Base-by-base conservation (phyloP, 92 coral and sea anemone species). In the Pocillopora meandrina region DNA sequence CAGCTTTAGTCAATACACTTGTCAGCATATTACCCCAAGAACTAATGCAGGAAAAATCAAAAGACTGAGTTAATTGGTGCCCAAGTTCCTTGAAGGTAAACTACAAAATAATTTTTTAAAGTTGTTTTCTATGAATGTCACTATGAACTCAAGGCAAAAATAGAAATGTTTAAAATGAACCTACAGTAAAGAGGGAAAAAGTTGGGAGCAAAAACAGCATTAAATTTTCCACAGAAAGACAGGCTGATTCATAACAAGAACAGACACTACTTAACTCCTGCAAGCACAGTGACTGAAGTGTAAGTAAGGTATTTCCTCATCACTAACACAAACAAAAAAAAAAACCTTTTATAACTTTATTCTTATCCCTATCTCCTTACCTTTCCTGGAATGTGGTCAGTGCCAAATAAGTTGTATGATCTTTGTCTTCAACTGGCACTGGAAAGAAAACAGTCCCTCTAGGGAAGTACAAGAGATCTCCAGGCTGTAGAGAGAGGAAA, bases 391-490 rank as follows among this genome's bases (percentile, higher is more conserved):
- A 96, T 1, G 94, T 89, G 68, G 95, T 91, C 56, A 96, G 34
- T 55, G 95, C 81, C 60, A 96, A 78, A 62, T 92, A 93, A 6
- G 93, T 90, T 13, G 98, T 87, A 69, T 94, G 94, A 16, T 71
- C 52, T 58, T 88, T 88, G 9, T 79, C 93, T 13, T 87, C 88
- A 12, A 87, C 76, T 13, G 95, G 90, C 65, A 85, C 85, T 0
- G 96, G 95, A 73, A 92, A 94, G 65, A 83, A 90, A 6, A 96
- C 90, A 57, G 98, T 94, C 64, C 99, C 99, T 66, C 99, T 88
- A 12, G 99, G 99, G 68, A 94, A 92, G 89, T 96, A 96, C 73
- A 96, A 82, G 78, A 96, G 60, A 73, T 96, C 99, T 16, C 99
- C 99, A 23, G 95, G 93, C 99, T 96, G 71, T n/a, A 61, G 71